These are phyloP conservation scores for Reinhardtius hippoglossoides DNA, from an alignment of 2,113 vertebrate genomes.

Conservation along the genomic window DNA sequence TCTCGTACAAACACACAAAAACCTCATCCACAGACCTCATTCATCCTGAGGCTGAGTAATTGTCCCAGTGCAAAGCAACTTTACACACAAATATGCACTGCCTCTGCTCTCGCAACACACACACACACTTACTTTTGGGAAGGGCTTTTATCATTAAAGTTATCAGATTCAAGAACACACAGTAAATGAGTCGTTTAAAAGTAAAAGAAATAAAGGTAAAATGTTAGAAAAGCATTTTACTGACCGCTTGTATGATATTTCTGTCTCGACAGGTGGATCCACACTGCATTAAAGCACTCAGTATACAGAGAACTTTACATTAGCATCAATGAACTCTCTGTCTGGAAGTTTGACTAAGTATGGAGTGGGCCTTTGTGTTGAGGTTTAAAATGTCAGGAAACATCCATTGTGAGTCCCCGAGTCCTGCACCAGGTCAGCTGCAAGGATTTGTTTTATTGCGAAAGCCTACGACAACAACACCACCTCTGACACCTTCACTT, in stretches of 20 bases:
- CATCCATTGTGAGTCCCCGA: neutral
- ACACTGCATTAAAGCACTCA: neutral
- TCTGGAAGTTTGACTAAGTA: neutral
- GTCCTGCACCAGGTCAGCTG: too few species aligned
- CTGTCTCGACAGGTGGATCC: too few species aligned
- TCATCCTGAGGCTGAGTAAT: slow-evolving; percentile 66
- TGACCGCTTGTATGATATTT: neutral
- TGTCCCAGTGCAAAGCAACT: slow-evolving; percentile 39
- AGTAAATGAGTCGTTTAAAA: neutral
- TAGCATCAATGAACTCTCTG: neutral
- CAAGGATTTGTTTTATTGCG: too few species aligned
- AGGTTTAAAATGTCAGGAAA: neutral
- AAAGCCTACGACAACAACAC: too few species aligned
- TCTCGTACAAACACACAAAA: slow-evolving; percentile 34
- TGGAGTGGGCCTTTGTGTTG: neutral
- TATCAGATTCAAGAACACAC: neutral
- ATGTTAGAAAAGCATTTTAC: neutral
- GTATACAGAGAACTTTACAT: neutral
- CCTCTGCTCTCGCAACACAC: neutral
- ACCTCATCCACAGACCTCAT: slow-evolving; percentile 59
- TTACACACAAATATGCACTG: slow-evolving; percentile 37
- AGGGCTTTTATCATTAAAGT: neutral
- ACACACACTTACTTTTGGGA: neutral
- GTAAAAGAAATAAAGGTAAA: neutral
- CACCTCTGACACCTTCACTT: too few species aligned